Evolutionary conservation across 2,797 vertebrate genomes (phyloP).

Genomic region (Lacerta viridis): DNA sequence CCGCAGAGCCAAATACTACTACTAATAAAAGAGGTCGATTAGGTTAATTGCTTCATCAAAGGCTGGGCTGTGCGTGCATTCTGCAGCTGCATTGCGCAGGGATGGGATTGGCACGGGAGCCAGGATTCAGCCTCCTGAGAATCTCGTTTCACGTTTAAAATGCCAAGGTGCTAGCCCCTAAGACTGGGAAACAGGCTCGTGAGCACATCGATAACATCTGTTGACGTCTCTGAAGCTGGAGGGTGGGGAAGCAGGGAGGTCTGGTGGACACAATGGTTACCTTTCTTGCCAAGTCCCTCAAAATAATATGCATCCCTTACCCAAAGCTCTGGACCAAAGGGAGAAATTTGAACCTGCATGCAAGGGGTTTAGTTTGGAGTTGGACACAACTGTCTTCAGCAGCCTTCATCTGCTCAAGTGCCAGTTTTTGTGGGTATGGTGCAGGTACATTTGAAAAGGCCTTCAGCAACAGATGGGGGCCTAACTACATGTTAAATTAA

Average conservation of each 20-base stretch:
- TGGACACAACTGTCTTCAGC: background rate
- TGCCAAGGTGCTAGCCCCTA: slow-evolving; percentile 2
- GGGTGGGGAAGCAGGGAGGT: background rate
- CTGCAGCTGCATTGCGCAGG: background rate
- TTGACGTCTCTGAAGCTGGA: background rate
- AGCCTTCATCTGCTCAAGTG: background rate
- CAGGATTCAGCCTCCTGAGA: slow-evolving; percentile 7
- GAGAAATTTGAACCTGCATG: background rate
- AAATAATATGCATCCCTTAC: background rate
- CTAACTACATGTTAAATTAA: no score
- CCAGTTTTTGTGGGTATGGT: no score
- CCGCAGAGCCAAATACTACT: background rate
- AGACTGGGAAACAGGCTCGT: background rate
- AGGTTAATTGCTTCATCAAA: slow-evolving; percentile 10
- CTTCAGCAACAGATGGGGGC: no score
- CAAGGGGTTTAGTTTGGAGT: background rate
- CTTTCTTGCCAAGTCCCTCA: background rate
- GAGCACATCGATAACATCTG: background rate
- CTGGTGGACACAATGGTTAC: background rate
- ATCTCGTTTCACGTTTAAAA: background rate
- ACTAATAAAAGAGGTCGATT: background rate
- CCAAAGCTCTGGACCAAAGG: background rate
- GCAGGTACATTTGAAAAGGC: no score
- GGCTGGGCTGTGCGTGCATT: background rate
- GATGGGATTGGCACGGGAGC: background rate